Conservation (phyloP, 2,888 invertebrate species). For the Cryptosula pallasiana region DNA sequence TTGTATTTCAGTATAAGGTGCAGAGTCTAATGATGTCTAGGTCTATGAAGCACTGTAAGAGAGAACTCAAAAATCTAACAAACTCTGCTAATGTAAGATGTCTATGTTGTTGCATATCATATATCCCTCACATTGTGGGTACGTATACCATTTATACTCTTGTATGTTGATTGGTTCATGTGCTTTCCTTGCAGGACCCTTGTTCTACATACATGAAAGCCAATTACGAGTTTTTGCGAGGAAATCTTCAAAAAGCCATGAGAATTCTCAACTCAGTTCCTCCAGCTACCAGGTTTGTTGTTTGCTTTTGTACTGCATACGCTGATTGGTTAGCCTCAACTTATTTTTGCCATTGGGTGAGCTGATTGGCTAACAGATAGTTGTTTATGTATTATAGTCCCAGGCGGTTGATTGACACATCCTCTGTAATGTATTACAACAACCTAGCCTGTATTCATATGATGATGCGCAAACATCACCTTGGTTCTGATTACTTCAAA, state of each 20-base stretch:
- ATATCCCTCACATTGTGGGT: not conserved
- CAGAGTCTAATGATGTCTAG: constrained; percentile 62
- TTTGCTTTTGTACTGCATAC: too few relatives aligned
- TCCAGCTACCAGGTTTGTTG: constrained; percentile 32
- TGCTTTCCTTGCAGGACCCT: constrained; percentile 44
- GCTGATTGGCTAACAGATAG: too few relatives aligned
- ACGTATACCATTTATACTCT: not conserved
- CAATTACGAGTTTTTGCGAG: constrained; percentile 63
- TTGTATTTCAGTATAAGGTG: constrained; percentile 58
- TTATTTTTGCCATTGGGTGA: too few relatives aligned
- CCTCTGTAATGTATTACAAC: constrained; percentile 67
- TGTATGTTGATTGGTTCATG: constrained; percentile 42
- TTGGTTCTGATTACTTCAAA: constrained; percentile 73
- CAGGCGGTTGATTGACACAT: not conserved
- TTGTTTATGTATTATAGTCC: too few relatives aligned
- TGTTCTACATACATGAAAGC: constrained; percentile 61
- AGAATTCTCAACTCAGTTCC: constrained; percentile 56
- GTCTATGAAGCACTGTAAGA: constrained; percentile 52
- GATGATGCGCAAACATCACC: constrained; percentile 72
- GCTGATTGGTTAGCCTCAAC: too few relatives aligned
- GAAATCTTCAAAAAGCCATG: constrained; percentile 62
- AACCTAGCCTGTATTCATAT: constrained; percentile 77
- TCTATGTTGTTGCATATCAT: too few relatives aligned
- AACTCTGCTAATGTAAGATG: constrained; percentile 43
- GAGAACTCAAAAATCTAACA: constrained; percentile 51